phyloP scores from a whole-genome alignment of 2,113 vertebrate species.

The Tupaia chinensis region DNA sequence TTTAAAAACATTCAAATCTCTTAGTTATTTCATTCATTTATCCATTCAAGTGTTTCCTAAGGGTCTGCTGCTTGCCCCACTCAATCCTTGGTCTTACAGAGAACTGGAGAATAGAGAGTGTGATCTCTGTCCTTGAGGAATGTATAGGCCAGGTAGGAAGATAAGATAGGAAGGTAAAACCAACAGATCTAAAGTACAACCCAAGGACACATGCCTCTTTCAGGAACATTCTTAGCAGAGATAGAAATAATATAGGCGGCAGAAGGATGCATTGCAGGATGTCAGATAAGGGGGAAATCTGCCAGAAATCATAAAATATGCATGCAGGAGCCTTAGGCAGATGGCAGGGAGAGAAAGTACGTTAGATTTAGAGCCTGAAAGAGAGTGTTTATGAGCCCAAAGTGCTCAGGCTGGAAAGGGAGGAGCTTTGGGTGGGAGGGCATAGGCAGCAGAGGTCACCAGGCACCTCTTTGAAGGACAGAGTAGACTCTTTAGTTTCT shows the following conservation, averaged over 20 bases:
- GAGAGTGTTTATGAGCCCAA: background rate
- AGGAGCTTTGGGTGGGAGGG: background rate
- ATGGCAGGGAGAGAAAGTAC: conserved; percentile 38
- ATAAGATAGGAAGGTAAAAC: conserved; percentile 45
- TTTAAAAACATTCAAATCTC: conserved; percentile 20
- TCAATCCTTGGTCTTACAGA: background rate
- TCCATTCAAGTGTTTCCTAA: conserved; percentile 23
- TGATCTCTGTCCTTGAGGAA: conserved; percentile 35
- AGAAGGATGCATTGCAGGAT: conserved; percentile 52
- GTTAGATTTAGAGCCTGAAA: conserved; percentile 50
- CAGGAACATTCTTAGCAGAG: conserved; percentile 51
- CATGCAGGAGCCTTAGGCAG: conserved; percentile 60
- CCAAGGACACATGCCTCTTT: conserved; percentile 55
- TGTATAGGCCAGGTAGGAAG: background rate
- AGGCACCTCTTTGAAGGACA: background rate
- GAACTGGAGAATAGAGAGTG: background rate
- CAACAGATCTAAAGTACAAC: background rate
- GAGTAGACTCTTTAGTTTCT: background rate
- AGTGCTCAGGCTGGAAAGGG: conserved; percentile 1
- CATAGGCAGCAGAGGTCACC: background rate
- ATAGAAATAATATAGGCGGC: conserved; percentile 41
- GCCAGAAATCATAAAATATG: conserved; percentile 69
- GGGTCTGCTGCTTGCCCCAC: background rate
- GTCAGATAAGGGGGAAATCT: conserved; percentile 66
- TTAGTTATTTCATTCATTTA: background rate